Evolutionary conservation across 2,113 vertebrate genomes (phyloP).

Genomic region (Chrysochloris asiatica): DNA sequence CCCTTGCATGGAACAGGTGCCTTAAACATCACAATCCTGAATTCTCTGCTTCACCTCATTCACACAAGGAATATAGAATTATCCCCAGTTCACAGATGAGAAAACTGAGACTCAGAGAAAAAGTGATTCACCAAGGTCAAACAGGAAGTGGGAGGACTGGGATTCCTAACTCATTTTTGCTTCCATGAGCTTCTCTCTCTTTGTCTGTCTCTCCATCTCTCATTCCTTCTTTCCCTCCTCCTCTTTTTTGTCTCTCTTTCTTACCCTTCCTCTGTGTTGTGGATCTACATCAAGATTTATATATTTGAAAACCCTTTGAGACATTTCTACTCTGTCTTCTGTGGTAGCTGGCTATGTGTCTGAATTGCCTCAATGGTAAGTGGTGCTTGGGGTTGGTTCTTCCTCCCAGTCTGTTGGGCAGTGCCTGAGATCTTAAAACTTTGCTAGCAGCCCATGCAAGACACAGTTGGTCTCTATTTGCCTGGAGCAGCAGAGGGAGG

Average conservation of each 20-base stretch:
- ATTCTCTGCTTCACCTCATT: neutral
- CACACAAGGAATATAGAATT: neutral
- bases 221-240: fast-evolving
- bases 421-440: neutral
- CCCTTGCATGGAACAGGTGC: fast-evolving
- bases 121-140: too few relatives aligned
- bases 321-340: neutral
- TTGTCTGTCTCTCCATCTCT: too few relatives aligned
- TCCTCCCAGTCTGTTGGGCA: neutral
- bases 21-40: neutral
- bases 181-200: neutral
- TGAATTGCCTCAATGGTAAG: neutral
- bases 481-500: neutral
- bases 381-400: neutral
- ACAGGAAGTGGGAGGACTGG: fast-evolving
- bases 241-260: neutral
- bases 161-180: neutral
- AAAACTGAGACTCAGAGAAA: neutral
- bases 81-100: neutral
- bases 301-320: neutral
- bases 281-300: neutral
- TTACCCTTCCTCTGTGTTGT: neutral
- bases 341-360: neutral
- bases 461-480: neutral
- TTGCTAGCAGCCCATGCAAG: neutral